phyloP scores from a whole-genome alignment of 2,888 invertebrate genomes.

The Eristalis intricaria region DNA sequence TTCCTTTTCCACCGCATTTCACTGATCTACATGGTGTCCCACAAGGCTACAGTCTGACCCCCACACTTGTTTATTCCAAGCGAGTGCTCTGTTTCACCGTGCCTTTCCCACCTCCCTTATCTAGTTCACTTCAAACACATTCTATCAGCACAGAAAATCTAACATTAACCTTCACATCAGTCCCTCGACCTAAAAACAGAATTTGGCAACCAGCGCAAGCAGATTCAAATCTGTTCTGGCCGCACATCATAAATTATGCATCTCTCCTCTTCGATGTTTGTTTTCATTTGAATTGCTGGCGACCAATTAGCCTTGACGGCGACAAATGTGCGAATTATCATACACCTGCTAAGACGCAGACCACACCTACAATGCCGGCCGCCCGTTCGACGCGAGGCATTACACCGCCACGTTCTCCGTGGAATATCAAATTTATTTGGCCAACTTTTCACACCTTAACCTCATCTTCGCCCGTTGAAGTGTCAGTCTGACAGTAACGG shows the following conservation, averaged over 20 bases:
- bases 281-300: slow-evolving; percentile 35
- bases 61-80: neutral
- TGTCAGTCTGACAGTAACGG: neutral
- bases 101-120: neutral
- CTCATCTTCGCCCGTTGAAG: neutral
- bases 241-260: neutral
- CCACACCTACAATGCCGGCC: slow-evolving; percentile 14
- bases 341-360: slow-evolving; percentile 13
- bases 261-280: neutral
- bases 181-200: neutral
- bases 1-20: neutral
- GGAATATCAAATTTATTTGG: neutral
- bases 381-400: neutral
- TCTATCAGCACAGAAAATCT: neutral
- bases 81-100: neutral
- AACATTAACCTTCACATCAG: neutral
- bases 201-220: neutral
- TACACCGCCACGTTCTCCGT: neutral
- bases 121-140: neutral
- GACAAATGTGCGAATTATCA: slow-evolving; percentile 3
- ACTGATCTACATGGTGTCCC: neutral
- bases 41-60: neutral
- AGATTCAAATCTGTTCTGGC: neutral
- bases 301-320: slow-evolving; percentile 20
- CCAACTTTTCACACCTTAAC: neutral